A percentile compares a stretch with the other conserved stretches of the same genome.
phyloP scores from a whole-genome alignment of 2,888 invertebrate species.

The Trachelus iudaicus region DNA sequence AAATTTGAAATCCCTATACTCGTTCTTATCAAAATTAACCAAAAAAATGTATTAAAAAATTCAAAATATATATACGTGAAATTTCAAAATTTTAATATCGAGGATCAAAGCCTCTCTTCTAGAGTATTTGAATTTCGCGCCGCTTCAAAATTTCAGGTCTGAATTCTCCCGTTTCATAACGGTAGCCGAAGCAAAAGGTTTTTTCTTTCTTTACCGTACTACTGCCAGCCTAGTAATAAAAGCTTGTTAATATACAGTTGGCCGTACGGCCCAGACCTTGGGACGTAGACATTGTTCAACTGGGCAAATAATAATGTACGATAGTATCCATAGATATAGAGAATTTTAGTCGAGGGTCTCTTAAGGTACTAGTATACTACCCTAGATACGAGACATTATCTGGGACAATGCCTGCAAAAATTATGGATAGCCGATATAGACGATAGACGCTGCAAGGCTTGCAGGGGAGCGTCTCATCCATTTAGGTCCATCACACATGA shows the following conservation, averaged over 20 bases:
- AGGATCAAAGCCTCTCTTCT: background rate
- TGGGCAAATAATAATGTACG: background rate
- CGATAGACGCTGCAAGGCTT: constrained; percentile 45
- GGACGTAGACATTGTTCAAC: background rate
- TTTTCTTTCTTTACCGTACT: background rate
- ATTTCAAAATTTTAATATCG: background rate
- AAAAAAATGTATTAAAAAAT: background rate
- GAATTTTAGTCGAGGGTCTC: background rate
- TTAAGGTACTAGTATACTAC: background rate
- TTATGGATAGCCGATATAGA: constrained; percentile 62
- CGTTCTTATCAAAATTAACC: too few species aligned
- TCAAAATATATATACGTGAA: background rate
- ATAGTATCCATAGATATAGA: background rate
- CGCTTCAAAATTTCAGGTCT: background rate
- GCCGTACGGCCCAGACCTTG: background rate
- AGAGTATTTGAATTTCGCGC: background rate
- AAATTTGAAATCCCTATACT: background rate
- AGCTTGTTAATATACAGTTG: background rate
- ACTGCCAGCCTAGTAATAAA: background rate
- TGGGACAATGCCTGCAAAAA: constrained; percentile 47
- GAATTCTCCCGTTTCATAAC: background rate
- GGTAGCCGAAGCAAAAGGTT: background rate
- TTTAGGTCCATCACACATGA: constrained; percentile 66
- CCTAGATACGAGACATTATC: background rate
- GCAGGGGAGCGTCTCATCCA: constrained; percentile 64